Conservation (phyloP, 2,888 invertebrate genomes). For the Calliphora vomitoria region DNA sequence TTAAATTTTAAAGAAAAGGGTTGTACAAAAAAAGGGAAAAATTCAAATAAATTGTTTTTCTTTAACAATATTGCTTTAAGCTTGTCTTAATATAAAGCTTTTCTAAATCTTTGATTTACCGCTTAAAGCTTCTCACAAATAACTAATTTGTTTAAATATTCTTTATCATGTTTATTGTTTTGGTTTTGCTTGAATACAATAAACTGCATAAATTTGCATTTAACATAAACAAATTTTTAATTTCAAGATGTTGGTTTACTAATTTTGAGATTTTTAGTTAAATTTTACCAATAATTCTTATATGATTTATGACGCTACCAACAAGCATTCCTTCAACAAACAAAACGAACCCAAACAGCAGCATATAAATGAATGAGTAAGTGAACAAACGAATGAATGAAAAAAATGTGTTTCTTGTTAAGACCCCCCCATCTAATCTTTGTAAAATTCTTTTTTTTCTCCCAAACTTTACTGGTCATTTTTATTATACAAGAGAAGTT, state of each 20-base stretch:
- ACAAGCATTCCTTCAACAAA: slow-evolving; percentile 51
- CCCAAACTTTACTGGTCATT: neutral
- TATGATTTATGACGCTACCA: slow-evolving; percentile 66
- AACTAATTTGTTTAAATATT: slow-evolving; percentile 40
- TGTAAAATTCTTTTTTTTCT: slow-evolving; percentile 33
- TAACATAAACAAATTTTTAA: slow-evolving; percentile 36
- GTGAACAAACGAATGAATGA: slow-evolving; percentile 28
- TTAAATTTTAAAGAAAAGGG: no score
- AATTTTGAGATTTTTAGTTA: slow-evolving; percentile 65
- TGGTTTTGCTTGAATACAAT: neutral
- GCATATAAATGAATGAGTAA: slow-evolving; percentile 29
- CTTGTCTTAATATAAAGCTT: neutral
- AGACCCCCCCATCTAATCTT: slow-evolving; percentile 62
- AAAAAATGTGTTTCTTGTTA: slow-evolving; percentile 55
- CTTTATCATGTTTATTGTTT: slow-evolving; percentile 26
- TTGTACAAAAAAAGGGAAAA: no score
- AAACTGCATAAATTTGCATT: slow-evolving; percentile 59
- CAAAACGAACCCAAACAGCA: slow-evolving; percentile 31
- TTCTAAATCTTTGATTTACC: slow-evolving; percentile 17
- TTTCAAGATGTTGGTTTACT: slow-evolving; percentile 60
- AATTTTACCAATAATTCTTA: slow-evolving; percentile 73
- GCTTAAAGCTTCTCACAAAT: slow-evolving; percentile 4
- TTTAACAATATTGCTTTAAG: neutral
- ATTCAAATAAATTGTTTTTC: no score
- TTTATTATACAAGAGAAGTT: slow-evolving; percentile 24